A percentile compares a stretch with the other conserved stretches of the same genome.
Evolutionary conservation across 2,113 vertebrate genomes (phyloP).

Genomic region (Martes martes): DNA sequence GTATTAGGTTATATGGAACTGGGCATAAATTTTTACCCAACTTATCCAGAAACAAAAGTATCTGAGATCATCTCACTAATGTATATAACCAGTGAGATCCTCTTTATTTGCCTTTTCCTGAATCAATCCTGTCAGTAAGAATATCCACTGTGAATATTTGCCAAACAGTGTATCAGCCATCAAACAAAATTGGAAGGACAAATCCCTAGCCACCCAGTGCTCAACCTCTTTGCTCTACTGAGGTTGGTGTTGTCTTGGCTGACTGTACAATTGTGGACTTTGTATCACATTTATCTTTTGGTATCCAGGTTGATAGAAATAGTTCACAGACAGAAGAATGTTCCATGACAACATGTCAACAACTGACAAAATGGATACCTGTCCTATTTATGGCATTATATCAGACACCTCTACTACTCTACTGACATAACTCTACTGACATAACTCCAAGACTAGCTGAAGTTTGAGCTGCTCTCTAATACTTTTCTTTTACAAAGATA

Average conservation of each 20-base stretch:
- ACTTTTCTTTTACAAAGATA: not conserved
- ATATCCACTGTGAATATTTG: not conserved
- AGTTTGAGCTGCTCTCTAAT: not conserved
- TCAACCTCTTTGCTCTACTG: not conserved
- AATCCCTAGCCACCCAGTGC: not conserved
- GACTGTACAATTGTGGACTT: not conserved
- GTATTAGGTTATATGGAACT: not conserved
- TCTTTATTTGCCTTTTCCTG: not conserved
- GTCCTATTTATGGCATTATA: not conserved
- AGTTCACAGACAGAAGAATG: not conserved
- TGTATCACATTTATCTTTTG: not conserved
- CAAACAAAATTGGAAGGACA: not conserved
- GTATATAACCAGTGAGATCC: not conserved
- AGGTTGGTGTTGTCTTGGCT: not conserved
- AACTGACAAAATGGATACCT: not conserved
- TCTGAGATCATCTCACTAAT: not conserved
- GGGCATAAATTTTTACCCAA: not conserved
- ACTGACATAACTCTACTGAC: not conserved
- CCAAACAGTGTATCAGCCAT: not conserved
- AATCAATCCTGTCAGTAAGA: not conserved
- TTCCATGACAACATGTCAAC: not conserved
- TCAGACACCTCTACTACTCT: not conserved
- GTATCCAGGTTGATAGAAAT: not conserved
- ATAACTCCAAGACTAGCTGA: not conserved
- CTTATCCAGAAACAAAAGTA: not conserved